These are phyloP conservation scores for Phenganax marumi DNA, from an alignment of 92 coral and sea anemone species.

Conservation along the genomic window DNA sequence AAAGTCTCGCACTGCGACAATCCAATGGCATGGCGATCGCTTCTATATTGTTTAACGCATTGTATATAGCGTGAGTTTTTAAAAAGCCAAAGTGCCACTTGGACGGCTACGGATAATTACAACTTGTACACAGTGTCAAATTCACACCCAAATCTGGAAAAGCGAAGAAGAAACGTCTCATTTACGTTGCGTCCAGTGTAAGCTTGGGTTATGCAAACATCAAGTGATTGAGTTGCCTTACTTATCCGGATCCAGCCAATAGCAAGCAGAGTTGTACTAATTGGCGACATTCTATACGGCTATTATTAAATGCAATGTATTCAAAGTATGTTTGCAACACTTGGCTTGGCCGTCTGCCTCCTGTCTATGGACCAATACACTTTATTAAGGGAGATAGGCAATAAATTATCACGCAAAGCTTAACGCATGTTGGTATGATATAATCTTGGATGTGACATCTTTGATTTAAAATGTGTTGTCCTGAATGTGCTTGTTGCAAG, in stretches of 20 bases:
- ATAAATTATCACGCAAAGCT: background rate
- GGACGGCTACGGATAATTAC: too few species aligned
- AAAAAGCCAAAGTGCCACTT: too few species aligned
- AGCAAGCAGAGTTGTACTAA: conserved; percentile 15
- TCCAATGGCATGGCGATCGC: conserved; percentile 2
- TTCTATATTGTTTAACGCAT: background rate
- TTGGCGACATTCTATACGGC: conserved; percentile 47
- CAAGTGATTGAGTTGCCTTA: conserved; percentile 30
- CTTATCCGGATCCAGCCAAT: conserved; percentile 24
- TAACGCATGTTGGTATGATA: background rate
- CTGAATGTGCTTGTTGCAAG: background rate
- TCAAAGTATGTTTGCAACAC: conserved; percentile 19
- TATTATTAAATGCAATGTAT: conserved; percentile 21
- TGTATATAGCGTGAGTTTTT: too few species aligned
- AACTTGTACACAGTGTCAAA: too few species aligned
- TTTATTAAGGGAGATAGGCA: background rate
- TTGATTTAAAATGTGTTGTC: background rate
- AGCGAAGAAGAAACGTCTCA: background rate
- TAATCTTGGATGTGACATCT: background rate
- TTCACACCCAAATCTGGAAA: background rate
- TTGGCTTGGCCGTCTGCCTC: background rate
- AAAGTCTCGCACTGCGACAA: conserved; percentile 5
- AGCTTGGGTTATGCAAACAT: conserved; percentile 37
- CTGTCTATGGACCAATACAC: background rate
- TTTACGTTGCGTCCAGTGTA: background rate